These are phyloP conservation scores for Astreopora myriophthalma DNA, from an alignment of 64 coral and sea anemone genomes.

Conservation along the genomic window DNA sequence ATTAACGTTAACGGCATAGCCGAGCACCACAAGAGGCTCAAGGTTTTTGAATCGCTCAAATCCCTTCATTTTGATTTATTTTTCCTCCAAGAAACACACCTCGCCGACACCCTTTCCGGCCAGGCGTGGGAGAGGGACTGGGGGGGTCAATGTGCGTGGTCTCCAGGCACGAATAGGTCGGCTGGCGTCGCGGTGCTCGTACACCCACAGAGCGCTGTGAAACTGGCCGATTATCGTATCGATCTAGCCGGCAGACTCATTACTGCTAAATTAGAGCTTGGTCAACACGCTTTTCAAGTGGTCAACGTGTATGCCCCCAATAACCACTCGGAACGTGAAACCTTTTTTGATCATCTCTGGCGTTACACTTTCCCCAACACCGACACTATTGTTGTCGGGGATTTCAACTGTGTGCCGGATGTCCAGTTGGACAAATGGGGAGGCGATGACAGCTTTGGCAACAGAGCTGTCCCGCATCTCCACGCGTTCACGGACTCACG, in stretches of 20 bases:
- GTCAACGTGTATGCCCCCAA: neutral
- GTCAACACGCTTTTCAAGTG: neutral
- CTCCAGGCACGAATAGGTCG: neutral
- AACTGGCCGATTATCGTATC: neutral
- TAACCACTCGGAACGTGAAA: neutral
- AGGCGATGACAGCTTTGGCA: neutral
- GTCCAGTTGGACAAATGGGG: neutral
- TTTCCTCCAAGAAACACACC: neutral
- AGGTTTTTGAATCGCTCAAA: neutral
- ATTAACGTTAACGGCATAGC: neutral
- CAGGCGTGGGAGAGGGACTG: neutral
- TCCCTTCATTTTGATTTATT: neutral
- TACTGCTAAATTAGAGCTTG: neutral
- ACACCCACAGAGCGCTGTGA: neutral
- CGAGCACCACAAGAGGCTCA: neutral
- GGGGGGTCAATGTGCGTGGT: neutral
- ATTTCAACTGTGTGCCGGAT: neutral
- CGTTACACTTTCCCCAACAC: neutral
- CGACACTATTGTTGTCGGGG: neutral
- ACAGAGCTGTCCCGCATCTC: neutral
- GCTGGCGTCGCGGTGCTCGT: neutral
- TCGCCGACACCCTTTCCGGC: neutral
- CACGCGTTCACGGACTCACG: no score
- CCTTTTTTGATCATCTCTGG: neutral
- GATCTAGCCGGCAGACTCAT: neutral